Base-by-base conservation (phyloP, 2,797 vertebrate species). In the Melanotaenia pygmaea region DNA sequence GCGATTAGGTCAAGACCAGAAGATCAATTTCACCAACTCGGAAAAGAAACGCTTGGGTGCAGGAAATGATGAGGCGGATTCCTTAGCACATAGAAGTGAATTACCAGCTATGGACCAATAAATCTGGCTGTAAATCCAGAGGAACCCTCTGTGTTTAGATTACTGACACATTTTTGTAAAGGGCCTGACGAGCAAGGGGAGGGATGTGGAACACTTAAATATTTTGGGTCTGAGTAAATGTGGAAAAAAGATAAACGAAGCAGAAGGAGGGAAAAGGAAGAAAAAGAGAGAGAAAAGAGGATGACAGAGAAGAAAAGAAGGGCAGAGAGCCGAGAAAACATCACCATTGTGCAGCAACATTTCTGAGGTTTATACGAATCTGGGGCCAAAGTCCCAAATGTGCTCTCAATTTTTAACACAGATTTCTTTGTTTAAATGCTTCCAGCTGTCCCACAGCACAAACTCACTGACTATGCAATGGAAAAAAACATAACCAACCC, bases 301-400 rank as follows among this genome's bases (percentile, higher is more conserved):
- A 70, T 59, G 50, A 43, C 37, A n/a, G 40, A 62, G 38, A 63
- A 70, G 53, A 74, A 59, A 14, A 60, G 38, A 67, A 20, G 65
- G 54, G 70, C 68, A 62, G 51, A 37, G 58, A 70, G 43, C 4
- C 47, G 61, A 69, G 53, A 82, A 92, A 92, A 92, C 82, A 89
- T 91, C 87, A 90, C 85, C 67, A 79, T 88, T 86, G 83, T 87
- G 83, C 74, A 80, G 77, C 72, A 81, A 79, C 78, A 87, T 84
- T 89, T 88, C 84, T 91, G 86, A 85, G 85, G 86, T 90, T 91
- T 92, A 91, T 85, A 65, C 71, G 88, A 92, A 92, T 88, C 83
- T 83, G 80, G 83, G 80, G 74, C 84, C 32, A 11, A 77, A 77
- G 87, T 92, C 91, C 92, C 93, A 85, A 92, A 89, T 89, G 91